Conservation (phyloP, 2,888 invertebrate species). For the Magallana nippona region DNA sequence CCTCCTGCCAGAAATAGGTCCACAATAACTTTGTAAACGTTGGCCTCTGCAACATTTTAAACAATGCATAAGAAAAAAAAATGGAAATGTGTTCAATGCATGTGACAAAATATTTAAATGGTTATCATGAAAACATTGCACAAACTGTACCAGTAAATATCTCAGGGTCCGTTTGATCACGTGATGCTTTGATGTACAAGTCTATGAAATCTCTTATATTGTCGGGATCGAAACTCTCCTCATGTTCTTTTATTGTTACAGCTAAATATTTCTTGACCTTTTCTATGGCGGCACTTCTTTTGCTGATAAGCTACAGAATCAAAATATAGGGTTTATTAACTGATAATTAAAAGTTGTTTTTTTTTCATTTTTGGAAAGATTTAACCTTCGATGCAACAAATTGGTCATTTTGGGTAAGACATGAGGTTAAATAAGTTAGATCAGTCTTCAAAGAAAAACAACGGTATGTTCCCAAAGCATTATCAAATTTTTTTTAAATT, state of each 20-base stretch:
- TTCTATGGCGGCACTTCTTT: constrained; percentile 61
- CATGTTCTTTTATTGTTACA: constrained; percentile 64
- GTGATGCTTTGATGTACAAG: constrained; percentile 62
- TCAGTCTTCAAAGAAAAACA: no score
- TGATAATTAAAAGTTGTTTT: no score
- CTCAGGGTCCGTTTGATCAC: constrained; percentile 59
- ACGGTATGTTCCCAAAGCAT: no score
- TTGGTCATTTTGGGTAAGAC: no score
- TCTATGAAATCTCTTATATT: constrained; percentile 71
- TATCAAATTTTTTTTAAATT: neutral
- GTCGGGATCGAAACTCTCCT: constrained; percentile 62
- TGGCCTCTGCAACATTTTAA: constrained; percentile 56
- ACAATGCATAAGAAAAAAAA: no score
- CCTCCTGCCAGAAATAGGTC: constrained; percentile 72
- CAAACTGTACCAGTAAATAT: constrained; percentile 58
- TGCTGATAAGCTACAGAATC: constrained; percentile 54
- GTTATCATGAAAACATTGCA: neutral
- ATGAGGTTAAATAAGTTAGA: no score
- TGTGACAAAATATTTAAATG: neutral
- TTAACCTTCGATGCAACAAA: no score
- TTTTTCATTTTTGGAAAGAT: no score
- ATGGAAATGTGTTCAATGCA: no score
- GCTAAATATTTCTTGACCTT: constrained; percentile 59
- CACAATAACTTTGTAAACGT: constrained; percentile 66
- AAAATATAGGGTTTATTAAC: no score